Percentiles rank a stretch among this genome's conserved stretches.
These are phyloP conservation scores for Diarsia brunnea DNA, from an alignment of 2,888 invertebrate genomes.

Conservation along the genomic window DNA sequence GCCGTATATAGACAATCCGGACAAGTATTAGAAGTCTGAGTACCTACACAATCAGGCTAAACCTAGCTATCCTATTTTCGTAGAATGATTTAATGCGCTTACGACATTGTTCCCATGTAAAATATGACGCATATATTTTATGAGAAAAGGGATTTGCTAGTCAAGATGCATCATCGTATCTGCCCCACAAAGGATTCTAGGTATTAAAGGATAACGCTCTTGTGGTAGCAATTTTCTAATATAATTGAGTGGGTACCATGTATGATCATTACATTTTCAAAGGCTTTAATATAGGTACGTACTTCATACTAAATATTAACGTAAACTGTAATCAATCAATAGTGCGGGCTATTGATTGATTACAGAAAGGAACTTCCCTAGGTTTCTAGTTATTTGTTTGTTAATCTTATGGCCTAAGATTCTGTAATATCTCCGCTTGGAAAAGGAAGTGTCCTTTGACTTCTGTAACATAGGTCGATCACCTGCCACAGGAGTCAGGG, in stretches of 20 bases:
- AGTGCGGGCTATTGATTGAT: no score
- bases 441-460: no score
- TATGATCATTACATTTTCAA: no score
- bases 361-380: no score
- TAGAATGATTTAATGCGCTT: constrained; percentile 56
- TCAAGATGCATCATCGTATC: neutral
- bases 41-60: constrained; percentile 65
- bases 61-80: constrained; percentile 66
- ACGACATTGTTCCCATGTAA: constrained; percentile 32
- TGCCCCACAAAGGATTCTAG: constrained; percentile 17
- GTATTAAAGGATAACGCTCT: constrained; percentile 21
- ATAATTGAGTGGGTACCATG: no score
- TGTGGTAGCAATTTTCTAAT: neutral
- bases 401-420: no score
- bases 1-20: constrained; percentile 57
- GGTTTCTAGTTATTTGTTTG: no score
- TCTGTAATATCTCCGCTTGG: no score
- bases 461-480: no score
- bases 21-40: constrained; percentile 66
- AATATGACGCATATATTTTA: constrained; percentile 20
- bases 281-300: neutral
- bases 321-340: no score
- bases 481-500: no score
- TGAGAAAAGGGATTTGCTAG: constrained; percentile 11
- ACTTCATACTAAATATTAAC: no score